phyloP scores from a whole-genome alignment of 2,888 invertebrate genomes.

The Coenonympha glycerion region DNA sequence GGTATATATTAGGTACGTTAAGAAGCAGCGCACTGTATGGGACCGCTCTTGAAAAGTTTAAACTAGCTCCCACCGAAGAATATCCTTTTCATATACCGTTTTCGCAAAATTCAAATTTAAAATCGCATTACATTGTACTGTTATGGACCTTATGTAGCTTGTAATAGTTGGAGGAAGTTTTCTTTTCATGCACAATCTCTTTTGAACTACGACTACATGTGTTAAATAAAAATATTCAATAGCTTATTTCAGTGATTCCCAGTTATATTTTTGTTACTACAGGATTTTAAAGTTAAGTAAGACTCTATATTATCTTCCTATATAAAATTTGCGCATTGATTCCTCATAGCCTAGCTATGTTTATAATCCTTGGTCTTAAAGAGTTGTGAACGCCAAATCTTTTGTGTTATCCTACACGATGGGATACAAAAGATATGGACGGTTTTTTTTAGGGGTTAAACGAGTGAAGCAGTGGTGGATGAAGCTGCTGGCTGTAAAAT shows the following conservation, averaged over 20 bases:
- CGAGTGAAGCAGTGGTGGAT: too few species aligned
- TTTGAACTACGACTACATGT: conserved; percentile 31
- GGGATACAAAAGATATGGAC: too few species aligned
- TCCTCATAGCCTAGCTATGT: too few species aligned
- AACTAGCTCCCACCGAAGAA: conserved; percentile 21
- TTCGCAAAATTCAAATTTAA: conserved; percentile 22
- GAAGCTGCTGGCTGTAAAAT: too few species aligned
- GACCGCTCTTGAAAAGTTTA: conserved; percentile 15
- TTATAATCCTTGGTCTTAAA: too few species aligned
- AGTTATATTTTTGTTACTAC: too few species aligned
- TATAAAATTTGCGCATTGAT: too few species aligned
- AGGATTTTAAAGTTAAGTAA: conserved; percentile 15
- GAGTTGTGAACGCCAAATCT: too few species aligned
- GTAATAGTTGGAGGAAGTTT: conserved; percentile 10
- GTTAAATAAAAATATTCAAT: conserved; percentile 30
- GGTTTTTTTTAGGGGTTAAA: too few species aligned
- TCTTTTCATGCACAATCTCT: background rate
- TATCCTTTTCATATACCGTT: conserved; percentile 20
- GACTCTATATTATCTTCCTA: too few species aligned
- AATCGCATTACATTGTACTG: conserved; percentile 10
- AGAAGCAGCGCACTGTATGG: conserved; percentile 14
- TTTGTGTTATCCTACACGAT: too few species aligned
- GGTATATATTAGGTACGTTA: conserved; percentile 4
- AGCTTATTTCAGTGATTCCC: conserved; percentile 24
- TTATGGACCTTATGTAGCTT: conserved; percentile 1